A percentile compares a stretch with the other conserved stretches of the same genome.
phyloP scores from a whole-genome alignment of 2,113 vertebrate species.

The Nanorana parkeri region DNA sequence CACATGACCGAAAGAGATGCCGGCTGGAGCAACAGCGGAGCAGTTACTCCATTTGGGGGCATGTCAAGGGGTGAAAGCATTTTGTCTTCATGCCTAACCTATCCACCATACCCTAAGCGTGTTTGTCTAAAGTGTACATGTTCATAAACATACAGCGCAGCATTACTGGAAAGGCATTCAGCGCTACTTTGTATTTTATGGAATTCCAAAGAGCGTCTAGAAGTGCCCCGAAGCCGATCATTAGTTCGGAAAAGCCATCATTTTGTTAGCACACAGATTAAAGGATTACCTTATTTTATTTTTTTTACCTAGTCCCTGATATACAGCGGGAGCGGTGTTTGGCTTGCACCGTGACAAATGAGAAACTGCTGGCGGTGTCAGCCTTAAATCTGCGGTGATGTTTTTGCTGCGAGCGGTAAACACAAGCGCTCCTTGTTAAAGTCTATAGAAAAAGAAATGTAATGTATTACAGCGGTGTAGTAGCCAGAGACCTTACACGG shows the following conservation, averaged over 20 bases:
- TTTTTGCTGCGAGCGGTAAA: conserved; percentile 38
- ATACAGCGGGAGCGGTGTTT: conserved; percentile 3
- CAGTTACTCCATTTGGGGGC: too few species aligned
- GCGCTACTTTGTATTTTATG: conserved; percentile 7
- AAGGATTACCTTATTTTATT: conserved; percentile 1
- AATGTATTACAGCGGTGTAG: not conserved
- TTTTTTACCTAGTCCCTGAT: conserved; percentile 20
- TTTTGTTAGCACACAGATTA: conserved; percentile 46
- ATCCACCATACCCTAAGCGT: too few species aligned
- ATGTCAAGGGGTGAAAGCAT: too few species aligned
- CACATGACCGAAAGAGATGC: too few species aligned
- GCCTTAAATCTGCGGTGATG: conserved; percentile 47
- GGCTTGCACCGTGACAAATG: conserved; percentile 25
- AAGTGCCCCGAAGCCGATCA: conserved; percentile 13
- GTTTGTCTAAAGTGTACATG: too few species aligned
- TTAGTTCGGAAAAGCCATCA: conserved; percentile 39
- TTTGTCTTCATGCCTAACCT: too few species aligned
- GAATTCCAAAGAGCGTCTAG: not conserved
- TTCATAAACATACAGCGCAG: too few species aligned
- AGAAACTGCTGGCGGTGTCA: conserved; percentile 34
- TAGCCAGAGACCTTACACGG: conserved; percentile 1
- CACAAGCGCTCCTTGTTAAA: conserved; percentile 42
- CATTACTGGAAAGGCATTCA: not conserved
- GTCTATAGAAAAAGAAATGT: conserved; percentile 40
- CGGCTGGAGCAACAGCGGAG: too few species aligned